Evolutionary conservation across 2,888 invertebrate species (phyloP).

Genomic region (Gisinianus flammeolus): DNA sequence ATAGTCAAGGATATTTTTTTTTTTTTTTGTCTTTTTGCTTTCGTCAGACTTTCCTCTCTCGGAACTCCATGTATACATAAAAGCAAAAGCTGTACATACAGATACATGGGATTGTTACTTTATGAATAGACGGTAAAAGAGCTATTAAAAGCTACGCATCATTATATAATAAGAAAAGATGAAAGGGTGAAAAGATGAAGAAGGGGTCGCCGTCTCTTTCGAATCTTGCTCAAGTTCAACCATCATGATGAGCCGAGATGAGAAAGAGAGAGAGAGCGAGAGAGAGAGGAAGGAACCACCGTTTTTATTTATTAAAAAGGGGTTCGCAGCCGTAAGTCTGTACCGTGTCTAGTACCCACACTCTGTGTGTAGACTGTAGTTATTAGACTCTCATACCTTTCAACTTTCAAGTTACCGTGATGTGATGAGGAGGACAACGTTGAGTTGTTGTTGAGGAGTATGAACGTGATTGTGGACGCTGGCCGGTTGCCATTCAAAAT

Average conservation of each 20-base stretch:
- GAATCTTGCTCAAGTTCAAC: not conserved
- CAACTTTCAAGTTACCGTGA: not conserved
- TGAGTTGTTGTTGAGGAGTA: not conserved
- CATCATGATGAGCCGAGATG: not conserved
- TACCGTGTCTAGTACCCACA: not conserved
- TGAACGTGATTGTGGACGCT: not conserved
- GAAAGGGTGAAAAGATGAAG: not conserved
- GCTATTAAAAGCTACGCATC: not conserved
- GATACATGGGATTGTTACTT: not conserved
- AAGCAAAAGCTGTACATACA: too few relatives aligned
- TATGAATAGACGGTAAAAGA: not conserved
- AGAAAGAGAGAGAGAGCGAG: not conserved
- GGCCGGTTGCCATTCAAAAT: not conserved
- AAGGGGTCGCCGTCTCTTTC: not conserved
- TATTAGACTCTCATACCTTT: not conserved
- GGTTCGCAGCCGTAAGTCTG: not conserved
- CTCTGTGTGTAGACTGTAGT: not conserved
- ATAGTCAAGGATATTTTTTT: too few relatives aligned
- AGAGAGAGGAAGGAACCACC: not conserved
- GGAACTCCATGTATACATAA: too few relatives aligned
- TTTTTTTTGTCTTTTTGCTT: too few relatives aligned
- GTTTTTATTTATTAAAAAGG: not conserved
- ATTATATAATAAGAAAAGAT: not conserved
- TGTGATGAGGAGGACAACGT: not conserved
- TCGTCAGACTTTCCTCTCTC: too few relatives aligned